phyloP scores from a whole-genome alignment of 2,113 vertebrate species.

The Ornithorhynchus anatinus region DNA sequence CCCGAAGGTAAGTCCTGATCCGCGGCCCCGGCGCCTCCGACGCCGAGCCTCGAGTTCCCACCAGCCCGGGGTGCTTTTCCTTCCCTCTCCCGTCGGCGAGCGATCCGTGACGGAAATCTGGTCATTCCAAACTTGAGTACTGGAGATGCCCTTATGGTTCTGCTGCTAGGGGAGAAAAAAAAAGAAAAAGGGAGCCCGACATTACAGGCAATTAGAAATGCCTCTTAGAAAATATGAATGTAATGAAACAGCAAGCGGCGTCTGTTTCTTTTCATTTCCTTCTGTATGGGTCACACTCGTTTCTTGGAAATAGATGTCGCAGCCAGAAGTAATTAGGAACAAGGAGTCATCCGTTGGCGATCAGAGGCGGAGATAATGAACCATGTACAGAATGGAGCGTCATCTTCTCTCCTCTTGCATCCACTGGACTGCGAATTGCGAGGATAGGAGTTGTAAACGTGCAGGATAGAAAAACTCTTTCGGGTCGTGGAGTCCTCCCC shows the following conservation, averaged over 20 bases:
- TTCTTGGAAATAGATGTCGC: not conserved
- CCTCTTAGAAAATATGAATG: not conserved
- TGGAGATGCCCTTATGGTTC: not conserved
- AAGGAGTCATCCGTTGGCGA: not conserved
- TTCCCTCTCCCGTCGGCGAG: not conserved
- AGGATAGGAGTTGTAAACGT: not conserved
- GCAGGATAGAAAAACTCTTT: too few relatives aligned
- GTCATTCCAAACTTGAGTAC: not conserved
- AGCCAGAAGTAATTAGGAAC: constrained; percentile 9
- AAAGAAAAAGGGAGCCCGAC: too few relatives aligned
- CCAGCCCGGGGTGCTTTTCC: not conserved
- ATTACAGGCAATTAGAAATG: not conserved
- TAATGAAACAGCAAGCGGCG: not conserved
- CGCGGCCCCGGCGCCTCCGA: not conserved
- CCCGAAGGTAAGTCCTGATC: constrained; percentile 87
- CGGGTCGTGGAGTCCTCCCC: too few relatives aligned
- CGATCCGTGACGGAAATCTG: constrained; percentile 1
- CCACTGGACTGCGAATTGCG: not conserved
- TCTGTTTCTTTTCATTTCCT: constrained; percentile 5
- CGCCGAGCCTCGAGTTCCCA: not conserved
- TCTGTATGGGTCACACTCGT: not conserved
- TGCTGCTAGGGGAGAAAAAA: constrained; percentile 16
- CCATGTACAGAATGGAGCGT: not conserved
- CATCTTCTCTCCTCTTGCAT: not conserved
- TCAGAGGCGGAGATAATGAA: not conserved